phyloP scores from a whole-genome alignment of 1,140 invertebrate species.

The Thalassaphorura encarpata region DNA sequence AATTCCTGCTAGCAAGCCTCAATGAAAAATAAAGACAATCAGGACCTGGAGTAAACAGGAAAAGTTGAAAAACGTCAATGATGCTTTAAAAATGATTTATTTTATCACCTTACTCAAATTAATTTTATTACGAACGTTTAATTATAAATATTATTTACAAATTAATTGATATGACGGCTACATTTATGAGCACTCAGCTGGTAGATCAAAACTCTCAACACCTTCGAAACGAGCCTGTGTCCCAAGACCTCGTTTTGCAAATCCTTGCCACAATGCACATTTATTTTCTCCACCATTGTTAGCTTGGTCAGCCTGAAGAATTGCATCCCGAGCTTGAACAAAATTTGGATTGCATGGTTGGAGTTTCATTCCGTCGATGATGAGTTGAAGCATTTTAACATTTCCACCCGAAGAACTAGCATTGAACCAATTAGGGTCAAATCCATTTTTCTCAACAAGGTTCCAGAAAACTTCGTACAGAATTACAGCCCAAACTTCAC shows the following conservation, averaged over 20 bases:
- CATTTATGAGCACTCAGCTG: background rate
- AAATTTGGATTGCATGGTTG: conserved; percentile 1
- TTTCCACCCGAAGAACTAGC: background rate
- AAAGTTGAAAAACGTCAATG: too few relatives aligned
- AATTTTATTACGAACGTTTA: too few relatives aligned
- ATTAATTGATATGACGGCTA: too few relatives aligned
- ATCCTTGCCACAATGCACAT: background rate
- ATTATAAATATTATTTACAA: too few relatives aligned
- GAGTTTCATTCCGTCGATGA: conserved; percentile 6
- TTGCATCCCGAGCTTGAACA: background rate
- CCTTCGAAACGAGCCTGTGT: background rate
- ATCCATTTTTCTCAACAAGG: conserved; percentile 4
- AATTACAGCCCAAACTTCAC: conserved; percentile 3
- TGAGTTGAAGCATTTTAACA: background rate
- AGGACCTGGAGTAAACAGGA: too few relatives aligned
- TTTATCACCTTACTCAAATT: too few relatives aligned
- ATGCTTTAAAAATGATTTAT: too few relatives aligned
- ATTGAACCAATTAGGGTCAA: conserved; percentile 2
- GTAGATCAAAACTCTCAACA: background rate
- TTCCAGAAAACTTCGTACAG: conserved; percentile 13
- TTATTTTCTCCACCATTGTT: background rate
- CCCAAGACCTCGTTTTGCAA: background rate
- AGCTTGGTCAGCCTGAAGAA: background rate
- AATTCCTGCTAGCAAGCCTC: too few relatives aligned
- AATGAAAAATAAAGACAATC: too few relatives aligned